Base-by-base conservation (phyloP, 2,113 vertebrate genomes). In the Mola mola region DNA sequence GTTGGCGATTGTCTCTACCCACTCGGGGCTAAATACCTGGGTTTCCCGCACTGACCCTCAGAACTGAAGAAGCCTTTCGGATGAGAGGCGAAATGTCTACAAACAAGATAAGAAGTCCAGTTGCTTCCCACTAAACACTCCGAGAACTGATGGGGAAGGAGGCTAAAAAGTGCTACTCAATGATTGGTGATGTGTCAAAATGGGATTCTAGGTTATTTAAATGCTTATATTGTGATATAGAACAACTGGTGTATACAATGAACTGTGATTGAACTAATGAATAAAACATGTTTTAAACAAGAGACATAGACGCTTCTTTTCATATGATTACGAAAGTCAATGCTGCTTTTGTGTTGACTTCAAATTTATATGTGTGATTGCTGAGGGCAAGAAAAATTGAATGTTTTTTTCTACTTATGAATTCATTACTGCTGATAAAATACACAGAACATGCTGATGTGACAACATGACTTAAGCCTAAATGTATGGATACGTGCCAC, bases 341-440 rank as follows among this genome's bases (percentile, higher is more conserved):
- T n/a, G n/a, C n/a, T n/a, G n/a, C n/a, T n/a, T n/a, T n/a, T n/a
- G n/a, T n/a, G n/a, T n/a, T n/a, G n/a, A n/a, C n/a, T n/a, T n/a
- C n/a, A n/a, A n/a, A n/a, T n/a, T n/a, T n/a, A n/a, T n/a, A n/a
- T n/a, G n/a, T n/a, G n/a, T n/a, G n/a, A n/a, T n/a, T n/a, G n/a
- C n/a, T n/a, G n/a, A n/a, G n/a, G n/a, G n/a, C 31, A 33, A 5
- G 73, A 61, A 67, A 59, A 21, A 59, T 50, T 20, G n/a, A n/a
- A n/a, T n/a, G 41, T 11, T 61, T 66, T 20, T 69, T 42, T 66
- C 40, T 34, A 7, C 38, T 59, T 58, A 74, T 59, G 65, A 82
- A 78, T 80, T 60, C 22, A 81, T 66, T 70, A 72, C 51, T 41
- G 46, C 49, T 69, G 50, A 75, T 38, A 43, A 72, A 61, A 69